phyloP scores from a whole-genome alignment of 2,797 vertebrate species.

The Oceanodroma leucorhoa region DNA sequence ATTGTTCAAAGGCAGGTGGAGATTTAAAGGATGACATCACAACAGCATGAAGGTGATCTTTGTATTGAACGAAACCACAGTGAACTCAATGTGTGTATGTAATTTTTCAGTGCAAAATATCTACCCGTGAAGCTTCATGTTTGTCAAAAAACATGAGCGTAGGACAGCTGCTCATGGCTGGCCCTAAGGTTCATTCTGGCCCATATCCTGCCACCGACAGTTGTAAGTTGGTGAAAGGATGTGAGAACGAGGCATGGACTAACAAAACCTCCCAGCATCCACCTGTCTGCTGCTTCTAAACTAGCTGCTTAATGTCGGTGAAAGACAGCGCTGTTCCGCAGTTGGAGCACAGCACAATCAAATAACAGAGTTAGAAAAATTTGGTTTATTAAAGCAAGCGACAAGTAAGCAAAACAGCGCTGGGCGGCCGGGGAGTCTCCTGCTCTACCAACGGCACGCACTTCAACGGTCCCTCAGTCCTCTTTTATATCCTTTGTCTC shows the following conservation, averaged over 20 bases:
- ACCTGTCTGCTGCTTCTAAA: not conserved
- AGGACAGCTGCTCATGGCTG: not conserved
- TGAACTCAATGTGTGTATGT: rapidly evolving
- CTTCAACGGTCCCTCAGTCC: too few species aligned
- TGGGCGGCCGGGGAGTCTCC: too few species aligned
- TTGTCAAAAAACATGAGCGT: not conserved
- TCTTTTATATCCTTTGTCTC: too few species aligned
- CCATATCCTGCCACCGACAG: rapidly evolving
- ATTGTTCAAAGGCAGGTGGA: not conserved
- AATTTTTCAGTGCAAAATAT: not conserved
- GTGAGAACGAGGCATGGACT: not conserved
- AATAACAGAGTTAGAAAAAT: too few species aligned
- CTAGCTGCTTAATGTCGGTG: not conserved
- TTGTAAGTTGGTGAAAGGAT: rapidly evolving
- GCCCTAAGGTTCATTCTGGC: not conserved
- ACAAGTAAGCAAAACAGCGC: too few species aligned
- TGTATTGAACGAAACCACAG: not conserved
- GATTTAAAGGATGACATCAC: not conserved
- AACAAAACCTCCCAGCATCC: rapidly evolving
- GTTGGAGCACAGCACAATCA: not conserved
- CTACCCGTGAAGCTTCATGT: rapidly evolving
- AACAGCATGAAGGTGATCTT: not conserved
- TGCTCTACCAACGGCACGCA: too few species aligned
- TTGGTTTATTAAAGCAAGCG: too few species aligned
- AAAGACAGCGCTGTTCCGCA: not conserved